Conservation (phyloP, 2,113 vertebrate species). For the Eurystomus gularis region DNA sequence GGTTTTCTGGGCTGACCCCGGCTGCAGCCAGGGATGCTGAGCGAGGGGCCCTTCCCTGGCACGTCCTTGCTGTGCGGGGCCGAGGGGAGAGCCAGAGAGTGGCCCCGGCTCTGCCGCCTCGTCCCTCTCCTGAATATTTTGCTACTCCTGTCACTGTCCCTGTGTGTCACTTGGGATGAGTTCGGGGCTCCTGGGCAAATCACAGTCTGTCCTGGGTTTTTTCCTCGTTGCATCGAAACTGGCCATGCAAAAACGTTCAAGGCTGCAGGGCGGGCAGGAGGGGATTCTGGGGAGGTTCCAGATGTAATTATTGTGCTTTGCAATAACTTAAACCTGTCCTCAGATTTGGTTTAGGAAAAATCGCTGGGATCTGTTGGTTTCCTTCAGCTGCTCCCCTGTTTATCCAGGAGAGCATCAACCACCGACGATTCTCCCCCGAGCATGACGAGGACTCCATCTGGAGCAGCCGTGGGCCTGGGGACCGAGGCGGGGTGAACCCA, state of each 20-base stretch:
- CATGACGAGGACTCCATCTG: neutral
- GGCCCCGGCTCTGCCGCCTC: neutral
- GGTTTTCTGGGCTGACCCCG: constrained; percentile 33
- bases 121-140: neutral
- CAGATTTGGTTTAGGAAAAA: constrained; percentile 57
- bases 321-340: neutral
- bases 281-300: neutral
- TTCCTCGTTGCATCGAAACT: neutral
- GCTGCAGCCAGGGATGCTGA: neutral
- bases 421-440: neutral
- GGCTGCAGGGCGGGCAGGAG: neutral
- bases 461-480: neutral
- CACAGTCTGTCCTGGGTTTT: neutral
- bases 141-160: constrained; percentile 26
- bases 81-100: neutral
- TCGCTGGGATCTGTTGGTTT: constrained; percentile 47
- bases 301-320: neutral
- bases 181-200: constrained; percentile 47
- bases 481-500: neutral
- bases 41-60: neutral
- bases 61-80: rapidly evolving
- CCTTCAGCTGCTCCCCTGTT: constrained; percentile 37
- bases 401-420: constrained; percentile 21
- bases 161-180: constrained; percentile 37
- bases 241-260: neutral